These are phyloP conservation scores for Charina bottae DNA, from an alignment of 2,113 vertebrate genomes.

Conservation along the genomic window DNA sequence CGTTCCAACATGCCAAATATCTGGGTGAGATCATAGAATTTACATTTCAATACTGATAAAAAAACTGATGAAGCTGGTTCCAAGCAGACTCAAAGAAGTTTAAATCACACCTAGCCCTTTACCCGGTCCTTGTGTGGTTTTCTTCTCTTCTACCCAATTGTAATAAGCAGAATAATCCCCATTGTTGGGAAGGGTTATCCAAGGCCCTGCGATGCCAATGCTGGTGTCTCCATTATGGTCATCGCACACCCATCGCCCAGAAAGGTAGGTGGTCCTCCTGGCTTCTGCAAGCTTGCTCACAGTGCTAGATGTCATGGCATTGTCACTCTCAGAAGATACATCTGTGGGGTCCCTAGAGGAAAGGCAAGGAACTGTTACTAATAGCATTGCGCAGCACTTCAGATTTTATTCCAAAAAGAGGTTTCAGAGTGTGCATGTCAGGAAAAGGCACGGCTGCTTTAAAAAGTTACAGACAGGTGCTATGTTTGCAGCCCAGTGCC, in stretches of 20 bases:
- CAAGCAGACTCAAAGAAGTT: not conserved
- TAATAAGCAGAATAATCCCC: slow-evolving; percentile 98
- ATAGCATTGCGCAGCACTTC: not conserved
- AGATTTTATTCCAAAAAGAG: not conserved
- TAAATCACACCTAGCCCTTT: slow-evolving; percentile 28
- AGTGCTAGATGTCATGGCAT: slow-evolving; percentile 91
- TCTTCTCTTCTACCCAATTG: slow-evolving; percentile 91
- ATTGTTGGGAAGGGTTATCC: slow-evolving; percentile 90
- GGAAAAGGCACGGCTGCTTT: not conserved
- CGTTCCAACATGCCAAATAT: not conserved
- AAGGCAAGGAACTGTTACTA: not conserved
- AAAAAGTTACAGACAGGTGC: not conserved
- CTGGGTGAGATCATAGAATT: not conserved
- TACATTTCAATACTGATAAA: not conserved
- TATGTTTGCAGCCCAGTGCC: not conserved
- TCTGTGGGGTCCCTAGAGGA: slow-evolving; percentile 87
- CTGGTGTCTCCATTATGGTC: slow-evolving; percentile 97
- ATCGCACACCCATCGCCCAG: slow-evolving; percentile 96
- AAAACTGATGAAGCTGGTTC: not conserved
- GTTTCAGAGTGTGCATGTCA: not conserved
- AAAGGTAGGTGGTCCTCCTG: slow-evolving; percentile 93
- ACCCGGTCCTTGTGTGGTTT: slow-evolving; percentile 91
- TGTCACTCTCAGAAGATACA: slow-evolving; percentile 84
- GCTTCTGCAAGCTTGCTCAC: slow-evolving; percentile 96
- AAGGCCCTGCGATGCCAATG: slow-evolving; percentile 90